phyloP scores from a whole-genome alignment of 2,888 invertebrate genomes.

The Therioaphis trifolii region DNA sequence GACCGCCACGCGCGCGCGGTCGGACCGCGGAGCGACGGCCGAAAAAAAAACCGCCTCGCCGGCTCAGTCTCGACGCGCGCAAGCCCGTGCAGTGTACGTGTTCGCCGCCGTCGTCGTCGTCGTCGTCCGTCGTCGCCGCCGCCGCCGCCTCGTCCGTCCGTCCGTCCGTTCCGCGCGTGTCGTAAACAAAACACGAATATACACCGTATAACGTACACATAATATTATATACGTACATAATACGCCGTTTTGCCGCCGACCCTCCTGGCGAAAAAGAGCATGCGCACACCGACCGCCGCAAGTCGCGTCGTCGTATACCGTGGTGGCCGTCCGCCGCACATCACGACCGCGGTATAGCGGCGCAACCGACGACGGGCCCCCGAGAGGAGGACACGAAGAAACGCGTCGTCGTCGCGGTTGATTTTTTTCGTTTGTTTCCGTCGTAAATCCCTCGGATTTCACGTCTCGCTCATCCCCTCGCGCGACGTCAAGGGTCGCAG shows the following conservation, averaged over 20 bases:
- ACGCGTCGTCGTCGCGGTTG: background rate
- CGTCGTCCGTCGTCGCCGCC: background rate
- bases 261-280: too few species aligned
- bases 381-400: too few species aligned
- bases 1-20: constrained; percentile 66
- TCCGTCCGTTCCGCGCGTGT: background rate
- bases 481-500: too few species aligned
- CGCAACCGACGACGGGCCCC: too few species aligned
- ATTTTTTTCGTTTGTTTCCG: background rate
- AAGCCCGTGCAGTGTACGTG: constrained; percentile 54
- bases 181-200: background rate
- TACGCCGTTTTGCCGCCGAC: too few species aligned
- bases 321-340: too few species aligned
- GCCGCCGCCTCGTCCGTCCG: background rate
- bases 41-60: constrained; percentile 63
- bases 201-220: background rate
- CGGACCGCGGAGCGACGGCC: constrained; percentile 64
- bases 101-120: constrained; percentile 15
- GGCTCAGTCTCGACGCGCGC: constrained; percentile 64
- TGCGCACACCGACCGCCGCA: too few species aligned
- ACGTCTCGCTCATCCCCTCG: too few species aligned
- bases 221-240: background rate
- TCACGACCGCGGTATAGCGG: too few species aligned
- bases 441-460: too few species aligned
- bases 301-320: too few species aligned